Conservation (phyloP, 1,140 invertebrate species). For the Cyphomyrmex costatus region DNA sequence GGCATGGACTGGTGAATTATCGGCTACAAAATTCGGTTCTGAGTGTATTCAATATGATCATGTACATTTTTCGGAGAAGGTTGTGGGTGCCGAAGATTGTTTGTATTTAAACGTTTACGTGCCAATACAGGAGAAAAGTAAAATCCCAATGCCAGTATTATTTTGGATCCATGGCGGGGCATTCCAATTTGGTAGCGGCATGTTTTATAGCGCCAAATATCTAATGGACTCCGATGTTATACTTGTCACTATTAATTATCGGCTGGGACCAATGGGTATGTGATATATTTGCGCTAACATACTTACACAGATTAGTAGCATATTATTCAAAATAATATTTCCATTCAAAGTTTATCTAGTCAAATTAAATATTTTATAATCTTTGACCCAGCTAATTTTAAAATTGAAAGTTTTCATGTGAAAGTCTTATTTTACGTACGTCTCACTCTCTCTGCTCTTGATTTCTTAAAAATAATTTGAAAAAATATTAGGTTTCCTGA, state of each 20-base stretch:
- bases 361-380: too few relatives aligned
- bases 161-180: constrained; percentile 84
- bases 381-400: neutral
- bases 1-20: constrained; percentile 84
- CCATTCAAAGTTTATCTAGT: neutral
- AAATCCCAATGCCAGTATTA: constrained; percentile 78
- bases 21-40: constrained; percentile 82
- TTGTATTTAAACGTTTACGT: constrained; percentile 89
- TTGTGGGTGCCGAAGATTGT: constrained; percentile 87
- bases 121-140: constrained; percentile 78
- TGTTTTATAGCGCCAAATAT: constrained; percentile 87
- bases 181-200: constrained; percentile 85
- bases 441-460: too few relatives aligned
- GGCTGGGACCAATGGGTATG: constrained; percentile 88
- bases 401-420: too few relatives aligned
- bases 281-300: neutral
- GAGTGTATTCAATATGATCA: constrained; percentile 83
- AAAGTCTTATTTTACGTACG: neutral
- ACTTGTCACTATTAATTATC: constrained; percentile 90
- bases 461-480: neutral
- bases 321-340: too few relatives aligned
- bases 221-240: constrained; percentile 89
- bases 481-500: constrained; percentile 86
- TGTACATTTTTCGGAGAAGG: constrained; percentile 38
- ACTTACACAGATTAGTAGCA: neutral